Base-by-base conservation (phyloP, 1,140 invertebrate species). In the Paraescarpia echinospica region DNA sequence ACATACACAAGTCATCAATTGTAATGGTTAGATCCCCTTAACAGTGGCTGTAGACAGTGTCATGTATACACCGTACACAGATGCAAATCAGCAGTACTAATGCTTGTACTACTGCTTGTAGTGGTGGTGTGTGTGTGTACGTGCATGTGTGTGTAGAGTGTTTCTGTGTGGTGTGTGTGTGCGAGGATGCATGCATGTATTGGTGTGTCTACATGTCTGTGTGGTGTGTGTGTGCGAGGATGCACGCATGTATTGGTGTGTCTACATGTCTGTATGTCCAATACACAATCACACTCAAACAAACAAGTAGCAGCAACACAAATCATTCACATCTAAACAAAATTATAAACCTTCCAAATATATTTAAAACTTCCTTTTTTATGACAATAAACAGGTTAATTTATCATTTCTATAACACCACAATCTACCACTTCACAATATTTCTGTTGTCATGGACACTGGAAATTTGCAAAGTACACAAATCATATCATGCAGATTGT, bases 1-100 rank as follows among this genome's bases (percentile, higher is more conserved):
- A 93, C 93, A 92, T 93, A 93, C 48, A 91, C 33, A 92, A 91
- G 31, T 41, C 9, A 92, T 34, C 27, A 31, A 89, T 92, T 34
- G n/a, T 41, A 14, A 22, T 18, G 2, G 31, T 33, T 33, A 89
- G 27, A 0, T 27, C 18, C 22, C 22, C 59, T 77, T 77, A 18
- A 31, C 59, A 27, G 41, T 77, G 59, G 5, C 5, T 77, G 59
- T 27, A 18, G n/a, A n/a, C n/a, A n/a, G n/a, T n/a, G n/a, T n/a
- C n/a, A n/a, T n/a, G n/a, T n/a, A n/a, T n/a, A n/a, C n/a, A n/a
- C n/a, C n/a, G n/a, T n/a, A n/a, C n/a, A n/a, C n/a, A n/a, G n/a
- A n/a, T n/a, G n/a, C n/a, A n/a, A n/a, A n/a, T n/a, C n/a, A n/a
- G n/a, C n/a, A n/a, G n/a, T n/a, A n/a, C n/a, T n/a, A n/a, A n/a